phyloP scores from a whole-genome alignment of 1,140 invertebrate species.

The Caenorhabditis brenneri region DNA sequence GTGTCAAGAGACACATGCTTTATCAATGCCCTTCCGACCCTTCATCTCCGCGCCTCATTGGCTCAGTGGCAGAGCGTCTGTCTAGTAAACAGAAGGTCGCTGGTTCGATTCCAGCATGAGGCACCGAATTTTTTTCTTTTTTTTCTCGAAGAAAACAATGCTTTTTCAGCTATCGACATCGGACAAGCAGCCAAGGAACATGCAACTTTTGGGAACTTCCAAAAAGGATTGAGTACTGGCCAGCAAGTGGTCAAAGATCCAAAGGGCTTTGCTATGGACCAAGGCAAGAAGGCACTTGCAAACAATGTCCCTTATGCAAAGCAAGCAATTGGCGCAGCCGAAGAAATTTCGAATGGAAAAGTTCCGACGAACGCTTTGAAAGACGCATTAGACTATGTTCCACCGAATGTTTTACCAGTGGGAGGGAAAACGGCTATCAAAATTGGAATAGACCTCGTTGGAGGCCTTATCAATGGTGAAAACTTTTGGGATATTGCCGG shows the following conservation, averaged over 20 bases:
- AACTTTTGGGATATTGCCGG: not conserved
- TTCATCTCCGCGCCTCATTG: constrained; percentile 62
- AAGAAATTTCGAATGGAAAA: not conserved
- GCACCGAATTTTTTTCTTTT: too few species aligned
- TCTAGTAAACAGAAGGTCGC: constrained; percentile 59
- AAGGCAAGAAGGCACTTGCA: not conserved
- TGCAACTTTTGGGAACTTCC: not conserved
- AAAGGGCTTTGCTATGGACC: not conserved
- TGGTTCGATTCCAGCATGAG: too few species aligned
- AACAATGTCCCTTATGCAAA: not conserved
- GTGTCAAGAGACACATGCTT: too few species aligned
- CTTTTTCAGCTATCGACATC: not conserved
- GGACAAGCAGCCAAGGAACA: not conserved
- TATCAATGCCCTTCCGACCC: too few species aligned
- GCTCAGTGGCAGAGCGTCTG: constrained; percentile 63
- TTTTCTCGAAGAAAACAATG: too few species aligned
- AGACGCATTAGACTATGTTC: not conserved
- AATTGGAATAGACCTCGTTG: not conserved
- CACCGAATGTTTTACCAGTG: not conserved
- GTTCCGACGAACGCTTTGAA: not conserved
- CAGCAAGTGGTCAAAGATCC: not conserved
- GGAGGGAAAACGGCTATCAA: not conserved
- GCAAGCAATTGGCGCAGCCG: not conserved
- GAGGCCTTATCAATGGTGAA: not conserved
- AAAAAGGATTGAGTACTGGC: not conserved